phyloP scores from a whole-genome alignment of 2,888 invertebrate species.

The Margaritifera margaritifera region DNA sequence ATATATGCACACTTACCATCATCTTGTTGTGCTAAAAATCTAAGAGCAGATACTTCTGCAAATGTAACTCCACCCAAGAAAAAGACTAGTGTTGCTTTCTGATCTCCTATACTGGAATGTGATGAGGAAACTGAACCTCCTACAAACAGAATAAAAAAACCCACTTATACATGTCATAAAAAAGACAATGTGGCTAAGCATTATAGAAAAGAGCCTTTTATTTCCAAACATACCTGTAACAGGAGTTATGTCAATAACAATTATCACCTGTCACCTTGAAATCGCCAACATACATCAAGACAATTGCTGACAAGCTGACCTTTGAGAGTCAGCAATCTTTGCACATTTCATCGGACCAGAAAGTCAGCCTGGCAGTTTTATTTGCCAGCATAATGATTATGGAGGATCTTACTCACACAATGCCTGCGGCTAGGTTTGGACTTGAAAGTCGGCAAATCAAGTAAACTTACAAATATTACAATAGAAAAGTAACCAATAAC shows the following conservation, averaged over 20 bases:
- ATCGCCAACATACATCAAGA: too few relatives aligned
- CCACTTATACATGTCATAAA: neutral
- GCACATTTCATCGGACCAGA: too few relatives aligned
- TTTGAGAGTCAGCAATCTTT: too few relatives aligned
- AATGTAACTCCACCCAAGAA: constrained; percentile 98
- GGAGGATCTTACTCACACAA: too few relatives aligned
- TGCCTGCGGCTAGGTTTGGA: too few relatives aligned
- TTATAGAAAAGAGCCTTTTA: too few relatives aligned
- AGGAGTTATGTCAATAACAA: neutral
- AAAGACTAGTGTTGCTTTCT: constrained; percentile 87
- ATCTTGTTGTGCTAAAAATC: constrained; percentile 77
- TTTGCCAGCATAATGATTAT: too few relatives aligned
- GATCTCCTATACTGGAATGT: constrained; percentile 70
- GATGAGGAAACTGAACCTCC: constrained; percentile 72
- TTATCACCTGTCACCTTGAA: constrained; percentile 43
- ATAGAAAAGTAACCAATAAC: too few relatives aligned
- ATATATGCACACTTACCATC: constrained; percentile 71
- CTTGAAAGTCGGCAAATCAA: too few relatives aligned
- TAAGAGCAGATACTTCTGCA: constrained; percentile 84
- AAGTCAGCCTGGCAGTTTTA: too few relatives aligned
- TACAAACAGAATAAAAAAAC: constrained; percentile 36
- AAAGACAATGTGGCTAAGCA: neutral
- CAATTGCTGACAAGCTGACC: too few relatives aligned
- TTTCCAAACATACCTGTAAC: neutral
- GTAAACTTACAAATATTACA: too few relatives aligned